phyloP scores from a whole-genome alignment of 1,140 invertebrate genomes.

The Aleiodes sp. region DNA sequence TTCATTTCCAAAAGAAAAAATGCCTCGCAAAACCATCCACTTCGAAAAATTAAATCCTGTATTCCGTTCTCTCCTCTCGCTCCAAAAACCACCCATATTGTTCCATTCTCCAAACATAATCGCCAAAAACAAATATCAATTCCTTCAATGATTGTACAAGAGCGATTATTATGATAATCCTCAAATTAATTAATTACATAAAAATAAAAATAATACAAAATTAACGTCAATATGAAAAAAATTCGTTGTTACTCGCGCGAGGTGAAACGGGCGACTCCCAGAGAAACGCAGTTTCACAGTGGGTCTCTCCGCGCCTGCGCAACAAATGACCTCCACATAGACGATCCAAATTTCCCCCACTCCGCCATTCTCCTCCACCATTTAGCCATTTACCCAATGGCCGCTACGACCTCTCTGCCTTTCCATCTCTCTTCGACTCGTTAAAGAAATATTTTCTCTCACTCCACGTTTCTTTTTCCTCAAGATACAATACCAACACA shows the following conservation, averaged over 20 bases:
- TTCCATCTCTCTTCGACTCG: constrained; percentile 4
- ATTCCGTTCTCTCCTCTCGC: no score
- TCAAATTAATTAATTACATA: no score
- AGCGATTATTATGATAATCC: no score
- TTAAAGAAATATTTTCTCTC: no score
- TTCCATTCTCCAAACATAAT: not conserved
- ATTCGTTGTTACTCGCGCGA: constrained; percentile 59
- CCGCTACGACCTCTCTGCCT: not conserved
- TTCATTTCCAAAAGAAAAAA: no score
- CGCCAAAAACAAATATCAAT: not conserved
- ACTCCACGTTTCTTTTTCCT: no score
- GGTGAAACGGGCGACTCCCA: constrained; percentile 60
- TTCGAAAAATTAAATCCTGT: not conserved
- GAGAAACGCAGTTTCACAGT: constrained; percentile 43
- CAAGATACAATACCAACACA: no score
- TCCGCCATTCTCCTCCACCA: constrained; percentile 4
- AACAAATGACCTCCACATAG: constrained; percentile 18
- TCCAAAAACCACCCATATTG: not conserved
- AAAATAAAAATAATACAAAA: no score
- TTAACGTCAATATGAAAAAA: constrained; percentile 32
- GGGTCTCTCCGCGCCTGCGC: constrained; percentile 49
- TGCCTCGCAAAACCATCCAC: no score
- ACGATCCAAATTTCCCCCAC: constrained; percentile 13
- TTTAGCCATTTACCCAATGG: not conserved
- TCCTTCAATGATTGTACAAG: not conserved